Conservation (phyloP, 2,797 vertebrate species). For the Hypotaenidia philippensis region DNA sequence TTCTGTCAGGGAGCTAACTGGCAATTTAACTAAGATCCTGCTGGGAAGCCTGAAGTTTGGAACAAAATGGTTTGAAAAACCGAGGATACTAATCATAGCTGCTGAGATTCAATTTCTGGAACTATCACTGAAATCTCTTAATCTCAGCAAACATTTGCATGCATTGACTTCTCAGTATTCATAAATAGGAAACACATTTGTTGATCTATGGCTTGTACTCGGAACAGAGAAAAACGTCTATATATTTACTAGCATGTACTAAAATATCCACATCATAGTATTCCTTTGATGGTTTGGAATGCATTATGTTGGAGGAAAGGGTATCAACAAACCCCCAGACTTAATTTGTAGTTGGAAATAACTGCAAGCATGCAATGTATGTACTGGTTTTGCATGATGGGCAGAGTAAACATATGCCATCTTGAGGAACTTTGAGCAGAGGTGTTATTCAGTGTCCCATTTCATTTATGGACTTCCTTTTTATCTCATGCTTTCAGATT, state of each 20-base stretch:
- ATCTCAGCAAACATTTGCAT: neutral
- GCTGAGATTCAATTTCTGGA: neutral
- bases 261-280: neutral
- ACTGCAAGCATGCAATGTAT: neutral
- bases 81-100: neutral
- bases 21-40: neutral
- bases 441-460: neutral
- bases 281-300: neutral
- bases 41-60: neutral
- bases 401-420: neutral
- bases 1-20: neutral
- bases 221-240: neutral
- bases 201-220: neutral
- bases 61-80: neutral
- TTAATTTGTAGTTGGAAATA: neutral
- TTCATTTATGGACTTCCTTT: neutral
- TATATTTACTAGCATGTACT: neutral
- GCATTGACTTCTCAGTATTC: neutral
- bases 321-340: neutral
- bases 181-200: neutral
- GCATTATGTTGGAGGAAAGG: neutral
- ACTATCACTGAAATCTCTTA: neutral
- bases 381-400: neutral
- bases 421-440: neutral
- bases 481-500: neutral